Evolutionary conservation across 2,888 invertebrate genomes (phyloP), one percentile per base, ranked within the genome.

Genomic region (Drosophila aldrichi): DNA sequence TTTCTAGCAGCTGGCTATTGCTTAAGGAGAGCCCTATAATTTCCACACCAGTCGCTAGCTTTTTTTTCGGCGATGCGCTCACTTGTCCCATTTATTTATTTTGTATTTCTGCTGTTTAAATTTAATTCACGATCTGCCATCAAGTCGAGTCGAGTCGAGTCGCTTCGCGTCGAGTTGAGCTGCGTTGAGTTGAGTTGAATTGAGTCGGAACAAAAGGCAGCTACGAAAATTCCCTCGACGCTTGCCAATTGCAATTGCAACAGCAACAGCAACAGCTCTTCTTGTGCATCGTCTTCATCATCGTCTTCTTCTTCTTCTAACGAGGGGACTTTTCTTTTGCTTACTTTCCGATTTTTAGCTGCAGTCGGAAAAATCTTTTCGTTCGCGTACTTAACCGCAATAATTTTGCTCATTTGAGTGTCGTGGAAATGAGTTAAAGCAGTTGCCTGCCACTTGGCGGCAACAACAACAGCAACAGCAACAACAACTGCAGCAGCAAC

Each of bases 341-440:
- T 79, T 74, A 81, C 81, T 81, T 78, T 77, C 69, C 81, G 81
- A 81, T 78, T 71, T 78, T 68, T 55, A 61, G 69, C 56, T 60
- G 70, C 61, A 64, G 65, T 57, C 55, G 77, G 81, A 70, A 79
- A 76, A 82, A 79, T 80, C 80, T 85, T 79, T 84, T 70, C 85
- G 86, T 64, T 82, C 82, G 88, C 82, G 85, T 85, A 85, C 85
- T 86, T 86, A 86, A 90, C 87, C 87, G 90, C 87, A 87, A 87
- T 84, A 90, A 87, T 87, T 87, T 90, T 87, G 84, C 89, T 84
- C 87, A 87, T 90, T 90, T 88, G 87, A 87, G 88, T 90, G 90
- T 87, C 87, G 87, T 87, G 87, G 87, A 87, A 87, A 87, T 87
- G 90, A 87, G 87, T 87, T 90, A 88, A 84, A 82, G 82, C 80